Percentiles rank a stretch among this genome's conserved stretches.
Conservation (phyloP, 2,888 invertebrate genomes). For the Octodonta nipae region DNA sequence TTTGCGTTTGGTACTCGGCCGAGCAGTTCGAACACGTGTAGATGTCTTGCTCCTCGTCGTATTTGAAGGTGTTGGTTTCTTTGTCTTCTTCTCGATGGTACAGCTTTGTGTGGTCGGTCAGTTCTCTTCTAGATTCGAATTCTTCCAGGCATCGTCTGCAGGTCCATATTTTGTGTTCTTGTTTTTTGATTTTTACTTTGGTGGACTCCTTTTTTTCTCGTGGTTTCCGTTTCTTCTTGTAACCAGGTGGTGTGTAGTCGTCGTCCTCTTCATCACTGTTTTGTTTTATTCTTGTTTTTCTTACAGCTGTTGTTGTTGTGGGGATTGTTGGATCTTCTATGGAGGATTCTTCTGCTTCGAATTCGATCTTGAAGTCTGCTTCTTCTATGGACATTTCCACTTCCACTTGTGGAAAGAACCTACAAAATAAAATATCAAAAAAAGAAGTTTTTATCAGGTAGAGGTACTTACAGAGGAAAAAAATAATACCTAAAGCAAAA, state of each 20-base stretch:
- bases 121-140: slow-evolving; percentile 20
- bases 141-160: slow-evolving; percentile 25
- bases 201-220: slow-evolving; percentile 10
- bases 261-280: slow-evolving; percentile 10
- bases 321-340: slow-evolving; percentile 6
- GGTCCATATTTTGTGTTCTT: slow-evolving; percentile 22
- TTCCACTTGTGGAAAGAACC: slow-evolving; percentile 17
- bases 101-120: slow-evolving; percentile 24
- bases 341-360: slow-evolving; percentile 2
- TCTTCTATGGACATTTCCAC: slow-evolving; percentile 18
- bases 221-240: slow-evolving; percentile 9
- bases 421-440: too few relatives aligned
- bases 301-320: slow-evolving; percentile 4
- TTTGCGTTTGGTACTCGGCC: slow-evolving; percentile 22
- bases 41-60: slow-evolving; percentile 22
- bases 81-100: slow-evolving; percentile 21
- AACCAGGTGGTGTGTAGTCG: slow-evolving; percentile 13
- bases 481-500: too few relatives aligned
- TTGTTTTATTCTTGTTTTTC: slow-evolving; percentile 12
- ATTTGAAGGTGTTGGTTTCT: slow-evolving; percentile 22
- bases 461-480: too few relatives aligned
- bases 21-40: slow-evolving; percentile 25
- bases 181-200: slow-evolving; percentile 11
- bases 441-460: too few relatives aligned
- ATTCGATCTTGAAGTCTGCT: slow-evolving; percentile 3